Conservation (phyloP, 2,113 vertebrate species). For the Coptodon rendalli region DNA sequence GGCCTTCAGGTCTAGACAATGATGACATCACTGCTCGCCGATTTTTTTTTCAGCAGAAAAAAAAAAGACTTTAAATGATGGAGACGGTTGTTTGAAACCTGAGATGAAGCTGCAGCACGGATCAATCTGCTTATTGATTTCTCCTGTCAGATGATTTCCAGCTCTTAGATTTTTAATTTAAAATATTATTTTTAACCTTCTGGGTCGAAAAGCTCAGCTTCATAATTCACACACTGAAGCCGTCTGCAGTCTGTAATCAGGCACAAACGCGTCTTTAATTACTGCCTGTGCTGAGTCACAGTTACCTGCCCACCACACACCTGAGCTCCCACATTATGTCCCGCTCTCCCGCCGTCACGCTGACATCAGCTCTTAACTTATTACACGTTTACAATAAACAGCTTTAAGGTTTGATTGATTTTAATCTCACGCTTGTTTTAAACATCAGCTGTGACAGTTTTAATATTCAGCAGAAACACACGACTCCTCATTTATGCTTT, state of each 20-base stretch:
- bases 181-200: background rate
- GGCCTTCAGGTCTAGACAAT: background rate
- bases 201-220: background rate
- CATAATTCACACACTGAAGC: fast-evolving
- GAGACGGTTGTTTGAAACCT: fast-evolving
- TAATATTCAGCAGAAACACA: background rate
- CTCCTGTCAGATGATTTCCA: background rate
- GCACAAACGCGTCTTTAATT: background rate
- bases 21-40: background rate
- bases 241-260: background rate
- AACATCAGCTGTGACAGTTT: background rate
- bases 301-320: background rate
- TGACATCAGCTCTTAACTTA: background rate
- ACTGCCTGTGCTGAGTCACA: background rate
- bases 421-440: background rate
- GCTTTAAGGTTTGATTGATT: background rate
- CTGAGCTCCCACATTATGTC: background rate
- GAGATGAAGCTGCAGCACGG: background rate
- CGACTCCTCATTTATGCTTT: fast-evolving
- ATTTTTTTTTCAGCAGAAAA: background rate
- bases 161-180: background rate
- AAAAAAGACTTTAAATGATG: background rate
- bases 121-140: background rate
- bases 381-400: fast-evolving
- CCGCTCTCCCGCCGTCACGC: background rate